These are phyloP conservation scores for Lampris megalopsis DNA, from an alignment of 2,113 vertebrate genomes.

Conservation along the genomic window DNA sequence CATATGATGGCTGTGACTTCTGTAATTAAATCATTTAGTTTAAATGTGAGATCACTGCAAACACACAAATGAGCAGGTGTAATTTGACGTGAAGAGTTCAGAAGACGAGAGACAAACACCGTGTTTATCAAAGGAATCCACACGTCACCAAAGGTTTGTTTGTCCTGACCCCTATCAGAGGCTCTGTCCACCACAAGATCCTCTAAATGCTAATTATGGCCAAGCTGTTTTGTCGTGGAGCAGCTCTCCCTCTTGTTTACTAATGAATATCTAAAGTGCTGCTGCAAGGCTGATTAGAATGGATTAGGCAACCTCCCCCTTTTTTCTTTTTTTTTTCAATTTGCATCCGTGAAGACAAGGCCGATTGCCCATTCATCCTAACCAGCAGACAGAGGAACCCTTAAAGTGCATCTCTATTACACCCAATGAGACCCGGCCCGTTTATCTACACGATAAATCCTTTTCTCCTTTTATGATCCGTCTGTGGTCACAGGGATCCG, in stretches of 20 bases:
- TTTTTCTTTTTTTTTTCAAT: conserved; percentile 22
- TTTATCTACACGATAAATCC: conserved; percentile 37
- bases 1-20: too few relatives aligned
- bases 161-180: conserved; percentile 64
- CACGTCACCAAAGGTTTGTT: conserved; percentile 28
- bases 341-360: conserved; percentile 50
- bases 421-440: conserved; percentile 51
- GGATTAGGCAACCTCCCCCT: conserved; percentile 74
- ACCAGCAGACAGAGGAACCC: conserved; percentile 48
- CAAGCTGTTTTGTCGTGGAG: conserved; percentile 64
- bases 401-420: conserved; percentile 56
- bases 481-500: conserved; percentile 50
- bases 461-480: conserved; percentile 51
- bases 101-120: conserved; percentile 49
- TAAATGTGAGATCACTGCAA: conserved; percentile 3
- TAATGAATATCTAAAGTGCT: conserved; percentile 79
- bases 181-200: conserved; percentile 61
- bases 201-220: conserved; percentile 76
- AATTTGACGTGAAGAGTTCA: conserved; percentile 40
- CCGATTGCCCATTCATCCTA: conserved; percentile 51
- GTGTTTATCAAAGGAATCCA: conserved; percentile 25
- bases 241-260: conserved; percentile 72
- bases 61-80: conserved; percentile 1
- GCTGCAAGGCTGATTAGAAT: conserved; percentile 79
- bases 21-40: conserved; percentile 27